Base-by-base conservation (phyloP, 1,140 invertebrate species). In the Palaemon carinicauda region DNA sequence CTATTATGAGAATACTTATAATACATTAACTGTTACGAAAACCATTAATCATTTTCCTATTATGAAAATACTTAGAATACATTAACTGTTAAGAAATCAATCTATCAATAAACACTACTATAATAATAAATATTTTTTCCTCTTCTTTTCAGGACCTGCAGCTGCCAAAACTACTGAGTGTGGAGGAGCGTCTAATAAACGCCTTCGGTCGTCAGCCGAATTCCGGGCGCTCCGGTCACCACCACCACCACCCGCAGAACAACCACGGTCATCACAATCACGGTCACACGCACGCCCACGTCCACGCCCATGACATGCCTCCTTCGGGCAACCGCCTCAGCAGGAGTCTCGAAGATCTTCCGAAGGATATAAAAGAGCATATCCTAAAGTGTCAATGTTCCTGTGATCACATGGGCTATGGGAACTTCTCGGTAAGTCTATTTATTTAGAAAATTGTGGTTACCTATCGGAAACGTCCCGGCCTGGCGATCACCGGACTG, bases 381-480 rank as follows among this genome's bases (percentile, higher is more conserved):
- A 89, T 89, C 54, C 87, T 88, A 2, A 87, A 87, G 75, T 89
- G 89, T 50, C 83, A 89, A 77, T 89, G 89, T 71, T 87, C 89
- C 52, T 89, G 89, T 51, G 84, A 89, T 51, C 89, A 89, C 77
- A 31, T 89, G 3, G 89, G 89, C 54, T 89, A 88, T 51, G 89
- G 89, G 0, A 89, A 89, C 73, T 88, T 81, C 79, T 88, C 87
- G 53, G 89, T 89, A 52, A 89, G 88, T 89, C 9, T n/a, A n/a
- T n/a, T n/a, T n/a, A n/a, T n/a, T n/a, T n/a, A n/a, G n/a, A n/a
- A n/a, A n/a, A n/a, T n/a, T n/a, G n/a, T n/a, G n/a, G n/a, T n/a
- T n/a, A n/a, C n/a, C n/a, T n/a, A n/a, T n/a, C n/a, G n/a, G n/a
- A n/a, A n/a, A n/a, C n/a, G n/a, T n/a, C n/a, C n/a, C n/a, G n/a